These are phyloP conservation scores for Stigmatopora argus DNA, from an alignment of 2,113 vertebrate genomes.

Conservation along the genomic window DNA sequence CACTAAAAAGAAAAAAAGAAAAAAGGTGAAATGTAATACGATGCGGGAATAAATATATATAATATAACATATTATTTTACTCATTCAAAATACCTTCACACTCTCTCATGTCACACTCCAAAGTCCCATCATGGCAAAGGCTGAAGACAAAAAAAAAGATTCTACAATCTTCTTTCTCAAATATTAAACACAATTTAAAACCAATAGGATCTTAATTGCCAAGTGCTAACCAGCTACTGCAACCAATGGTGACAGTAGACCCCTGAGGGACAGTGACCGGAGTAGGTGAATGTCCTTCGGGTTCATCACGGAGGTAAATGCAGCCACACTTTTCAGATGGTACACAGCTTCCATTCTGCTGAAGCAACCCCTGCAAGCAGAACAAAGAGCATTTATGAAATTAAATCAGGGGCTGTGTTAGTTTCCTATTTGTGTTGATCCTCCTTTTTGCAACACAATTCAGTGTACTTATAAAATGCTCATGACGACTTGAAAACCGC, in stretches of 20 bases:
- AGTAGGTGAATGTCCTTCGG: conserved; percentile 37
- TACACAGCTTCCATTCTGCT: conserved; percentile 75
- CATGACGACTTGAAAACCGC: not conserved
- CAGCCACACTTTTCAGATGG: conserved; percentile 71
- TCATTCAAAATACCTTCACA: conserved; percentile 74
- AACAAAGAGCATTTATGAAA: not conserved
- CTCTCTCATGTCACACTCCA: conserved; percentile 73
- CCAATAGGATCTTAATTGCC: not conserved
- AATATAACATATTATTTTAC: not conserved
- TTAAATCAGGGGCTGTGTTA: not conserved
- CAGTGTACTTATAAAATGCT: not conserved
- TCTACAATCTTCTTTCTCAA: not conserved
- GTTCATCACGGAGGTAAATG: conserved; percentile 53
- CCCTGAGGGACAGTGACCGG: conserved; percentile 64
- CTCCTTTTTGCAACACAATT: not conserved
- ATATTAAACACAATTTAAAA: not conserved
- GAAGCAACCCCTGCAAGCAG: conserved; percentile 73
- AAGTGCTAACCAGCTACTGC: conserved; percentile 80
- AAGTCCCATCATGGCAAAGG: conserved; percentile 70
- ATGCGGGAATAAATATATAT: not conserved
- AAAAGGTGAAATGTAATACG: not conserved
- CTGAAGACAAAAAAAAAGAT: conserved; percentile 49
- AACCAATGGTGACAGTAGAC: conserved; percentile 64
- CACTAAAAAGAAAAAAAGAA: conserved; percentile 40
- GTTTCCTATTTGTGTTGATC: not conserved